Conservation (phyloP, 1,140 invertebrate genomes). For the Bombus ignitus region DNA sequence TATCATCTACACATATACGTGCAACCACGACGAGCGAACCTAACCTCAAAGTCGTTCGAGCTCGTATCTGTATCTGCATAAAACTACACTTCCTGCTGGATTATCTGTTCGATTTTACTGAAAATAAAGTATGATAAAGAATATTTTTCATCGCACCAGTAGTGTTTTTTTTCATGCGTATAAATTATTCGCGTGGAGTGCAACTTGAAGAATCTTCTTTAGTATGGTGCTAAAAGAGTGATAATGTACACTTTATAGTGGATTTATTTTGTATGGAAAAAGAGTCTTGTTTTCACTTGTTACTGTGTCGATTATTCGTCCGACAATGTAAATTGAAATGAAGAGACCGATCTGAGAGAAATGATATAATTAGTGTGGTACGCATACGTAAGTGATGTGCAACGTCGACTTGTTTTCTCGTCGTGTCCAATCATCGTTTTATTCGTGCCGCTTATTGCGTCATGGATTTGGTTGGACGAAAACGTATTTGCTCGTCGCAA, state of each 20-base stretch:
- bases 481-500: constrained; percentile 1
- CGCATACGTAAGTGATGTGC: constrained; percentile 15
- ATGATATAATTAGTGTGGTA: constrained; percentile 31
- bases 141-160: not conserved
- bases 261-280: not conserved
- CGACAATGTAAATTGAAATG: constrained; percentile 20
- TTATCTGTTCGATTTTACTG: too few relatives aligned
- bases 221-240: not conserved
- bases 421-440: not conserved
- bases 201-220: too few relatives aligned
- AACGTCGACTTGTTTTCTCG: not conserved
- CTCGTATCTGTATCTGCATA: not conserved
- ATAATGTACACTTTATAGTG: constrained; percentile 8
- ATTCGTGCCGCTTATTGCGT: constrained; percentile 28
- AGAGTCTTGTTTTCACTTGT: not conserved
- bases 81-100: not conserved
- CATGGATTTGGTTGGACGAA: constrained; percentile 20
- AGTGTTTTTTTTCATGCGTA: not conserved
- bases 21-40: constrained; percentile 18
- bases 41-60: constrained; percentile 49
- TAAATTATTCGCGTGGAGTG: not conserved
- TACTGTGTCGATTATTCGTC: not conserved
- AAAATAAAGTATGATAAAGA: not conserved
- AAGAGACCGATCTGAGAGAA: not conserved
- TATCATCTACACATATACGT: constrained; percentile 37